Conservation (phyloP, 2,113 vertebrate genomes). For the Burhinus oedicnemus region DNA sequence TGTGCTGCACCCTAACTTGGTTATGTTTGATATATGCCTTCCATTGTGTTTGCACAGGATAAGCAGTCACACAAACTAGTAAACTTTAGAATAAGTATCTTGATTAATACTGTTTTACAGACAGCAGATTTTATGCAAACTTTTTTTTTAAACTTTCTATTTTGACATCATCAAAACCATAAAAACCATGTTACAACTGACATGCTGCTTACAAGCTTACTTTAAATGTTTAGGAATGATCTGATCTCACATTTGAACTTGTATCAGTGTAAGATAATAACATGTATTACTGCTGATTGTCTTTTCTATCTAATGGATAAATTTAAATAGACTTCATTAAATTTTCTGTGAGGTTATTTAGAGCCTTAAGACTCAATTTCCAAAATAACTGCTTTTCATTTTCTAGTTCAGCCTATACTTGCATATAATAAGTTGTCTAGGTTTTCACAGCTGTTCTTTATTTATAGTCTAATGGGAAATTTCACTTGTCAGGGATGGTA, state of each 20-base stretch:
- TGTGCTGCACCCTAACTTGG: background rate
- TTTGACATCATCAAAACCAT: background rate
- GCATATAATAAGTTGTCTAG: background rate
- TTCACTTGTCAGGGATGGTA: constrained; percentile 40
- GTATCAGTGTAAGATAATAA: background rate
- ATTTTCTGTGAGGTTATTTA: background rate
- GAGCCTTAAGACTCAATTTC: background rate
- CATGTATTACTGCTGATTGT: background rate
- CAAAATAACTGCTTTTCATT: constrained; percentile 16
- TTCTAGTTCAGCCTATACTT: background rate
- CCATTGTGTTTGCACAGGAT: background rate
- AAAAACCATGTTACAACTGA: background rate
- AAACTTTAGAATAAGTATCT: background rate
- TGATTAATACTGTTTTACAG: background rate
- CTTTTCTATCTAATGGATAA: background rate
- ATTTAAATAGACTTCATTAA: background rate
- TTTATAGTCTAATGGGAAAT: constrained; percentile 48
- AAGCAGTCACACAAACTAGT: background rate
- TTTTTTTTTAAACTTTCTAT: background rate
- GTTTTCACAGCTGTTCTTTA: constrained; percentile 54
- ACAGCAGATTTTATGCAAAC: background rate
- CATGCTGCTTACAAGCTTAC: background rate
- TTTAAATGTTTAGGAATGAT: background rate
- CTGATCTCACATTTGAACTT: background rate
- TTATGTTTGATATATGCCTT: background rate